Conservation (phyloP, 37 sponge, comb jelly and placozoan genomes). For the Crambe crambe region DNA sequence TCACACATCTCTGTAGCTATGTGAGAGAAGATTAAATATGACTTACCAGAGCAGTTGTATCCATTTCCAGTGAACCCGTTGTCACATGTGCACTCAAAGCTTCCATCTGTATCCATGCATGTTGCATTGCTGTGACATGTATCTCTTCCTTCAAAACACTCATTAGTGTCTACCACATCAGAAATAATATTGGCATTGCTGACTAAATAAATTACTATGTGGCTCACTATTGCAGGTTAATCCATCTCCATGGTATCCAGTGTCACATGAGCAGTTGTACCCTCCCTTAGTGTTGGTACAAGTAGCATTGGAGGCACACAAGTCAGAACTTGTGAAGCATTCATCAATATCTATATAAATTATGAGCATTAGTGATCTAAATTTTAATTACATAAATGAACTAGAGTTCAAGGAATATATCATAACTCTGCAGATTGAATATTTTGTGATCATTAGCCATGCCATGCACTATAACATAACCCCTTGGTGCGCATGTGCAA, state of each 20-base stretch:
- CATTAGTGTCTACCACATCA: constrained; percentile 4
- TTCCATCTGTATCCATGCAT: constrained; percentile 28
- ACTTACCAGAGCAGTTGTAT: neutral
- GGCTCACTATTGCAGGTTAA: neutral
- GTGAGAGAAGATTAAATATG: too few relatives aligned
- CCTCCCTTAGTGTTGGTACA: neutral
- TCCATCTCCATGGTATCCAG: neutral
- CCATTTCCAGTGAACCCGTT: constrained; percentile 47
- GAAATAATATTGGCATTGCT: neutral
- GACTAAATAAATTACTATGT: neutral
- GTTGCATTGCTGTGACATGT: neutral
- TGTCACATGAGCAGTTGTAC: constrained; percentile 25
- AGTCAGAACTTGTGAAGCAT: neutral
- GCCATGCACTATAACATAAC: too few relatives aligned
- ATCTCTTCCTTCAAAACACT: neutral
- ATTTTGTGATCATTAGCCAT: too few relatives aligned
- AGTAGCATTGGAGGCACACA: neutral
- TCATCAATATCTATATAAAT: neutral
- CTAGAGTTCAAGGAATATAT: too few relatives aligned
- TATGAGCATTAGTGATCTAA: too few relatives aligned
- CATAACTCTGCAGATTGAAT: too few relatives aligned
- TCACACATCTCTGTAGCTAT: neutral
- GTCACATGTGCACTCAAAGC: constrained; percentile 20
- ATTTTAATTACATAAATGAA: too few relatives aligned
- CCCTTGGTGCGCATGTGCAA: too few relatives aligned